Percentiles rank a stretch among this genome's conserved stretches.
Conservation (phyloP, 2,113 vertebrate species). For the Petrocephalus zakoni region DNA sequence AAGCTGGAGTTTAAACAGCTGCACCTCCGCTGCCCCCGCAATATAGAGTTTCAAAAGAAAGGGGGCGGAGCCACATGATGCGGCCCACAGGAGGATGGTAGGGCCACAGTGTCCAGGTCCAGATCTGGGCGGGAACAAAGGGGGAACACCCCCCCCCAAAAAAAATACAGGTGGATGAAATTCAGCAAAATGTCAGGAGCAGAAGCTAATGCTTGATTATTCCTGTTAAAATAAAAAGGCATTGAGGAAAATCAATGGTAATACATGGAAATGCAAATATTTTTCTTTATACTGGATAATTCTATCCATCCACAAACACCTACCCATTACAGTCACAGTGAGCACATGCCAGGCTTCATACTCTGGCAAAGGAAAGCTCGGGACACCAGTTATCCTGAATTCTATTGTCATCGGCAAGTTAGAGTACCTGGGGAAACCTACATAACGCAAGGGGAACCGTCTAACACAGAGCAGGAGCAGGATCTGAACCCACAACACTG, state of each 20-base stretch:
- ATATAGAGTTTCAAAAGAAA: not conserved
- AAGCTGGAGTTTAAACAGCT: slow-evolving; percentile 2
- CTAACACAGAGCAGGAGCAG: not conserved
- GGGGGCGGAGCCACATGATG: not conserved
- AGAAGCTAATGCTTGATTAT: not conserved
- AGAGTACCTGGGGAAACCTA: not conserved
- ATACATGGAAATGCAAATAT: slow-evolving; percentile 5
- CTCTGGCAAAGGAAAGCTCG: no score
- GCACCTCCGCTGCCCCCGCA: not conserved
- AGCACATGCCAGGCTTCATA: not conserved
- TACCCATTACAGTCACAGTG: not conserved
- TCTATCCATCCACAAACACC: not conserved
- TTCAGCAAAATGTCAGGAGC: not conserved
- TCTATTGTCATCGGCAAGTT: not conserved
- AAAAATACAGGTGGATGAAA: not conserved
- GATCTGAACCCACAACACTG: not conserved
- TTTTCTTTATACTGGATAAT: not conserved
- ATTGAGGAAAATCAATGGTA: not conserved
- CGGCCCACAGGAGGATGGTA: not conserved
- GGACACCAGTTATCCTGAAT: no score
- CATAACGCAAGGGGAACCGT: not conserved
- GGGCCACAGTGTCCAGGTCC: not conserved
- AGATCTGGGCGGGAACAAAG: not conserved
- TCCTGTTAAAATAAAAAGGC: not conserved
- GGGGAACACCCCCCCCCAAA: not conserved